Percentiles rank a stretch among this genome's conserved stretches.
Conservation (phyloP, 2,888 invertebrate species). For the Lithophane ornitopus region DNA sequence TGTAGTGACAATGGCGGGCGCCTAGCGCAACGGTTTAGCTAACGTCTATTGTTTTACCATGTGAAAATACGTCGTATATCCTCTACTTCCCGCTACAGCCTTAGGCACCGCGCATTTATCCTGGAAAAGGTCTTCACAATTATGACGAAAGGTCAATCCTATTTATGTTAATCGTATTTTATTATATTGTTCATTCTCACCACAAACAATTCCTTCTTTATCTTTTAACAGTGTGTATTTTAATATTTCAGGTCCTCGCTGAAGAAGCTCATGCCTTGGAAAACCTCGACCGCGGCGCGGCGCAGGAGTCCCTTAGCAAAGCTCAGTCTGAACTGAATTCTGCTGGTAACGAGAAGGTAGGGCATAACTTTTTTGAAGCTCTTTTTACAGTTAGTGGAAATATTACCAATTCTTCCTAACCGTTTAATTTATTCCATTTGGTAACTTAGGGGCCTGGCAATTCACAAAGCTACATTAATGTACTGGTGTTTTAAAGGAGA, state of each 20-base stretch:
- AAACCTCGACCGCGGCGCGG: conserved; percentile 94
- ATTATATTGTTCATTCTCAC: not conserved
- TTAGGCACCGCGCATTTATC: not conserved
- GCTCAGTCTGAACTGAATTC: conserved; percentile 95
- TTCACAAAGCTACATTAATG: not conserved
- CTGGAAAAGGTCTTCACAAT: not conserved
- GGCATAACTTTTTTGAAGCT: not conserved
- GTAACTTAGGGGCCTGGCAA: no score
- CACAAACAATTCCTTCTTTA: not conserved
- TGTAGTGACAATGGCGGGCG: not conserved
- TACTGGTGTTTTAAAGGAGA: not conserved
- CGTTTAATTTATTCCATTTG: no score
- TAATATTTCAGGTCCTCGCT: conserved; percentile 93
- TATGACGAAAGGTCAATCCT: not conserved
- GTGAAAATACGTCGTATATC: not conserved
- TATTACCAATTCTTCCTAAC: not conserved
- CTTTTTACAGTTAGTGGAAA: not conserved
- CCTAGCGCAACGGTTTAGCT: not conserved
- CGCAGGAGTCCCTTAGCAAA: conserved; percentile 95
- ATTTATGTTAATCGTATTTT: not conserved
- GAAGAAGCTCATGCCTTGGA: conserved; percentile 98
- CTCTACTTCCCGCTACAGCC: not conserved
- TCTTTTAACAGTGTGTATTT: not conserved
- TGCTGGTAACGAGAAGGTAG: conserved; percentile 95
- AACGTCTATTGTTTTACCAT: not conserved